A percentile compares a stretch with the other conserved stretches of the same genome.
Evolutionary conservation across 2,113 vertebrate species (phyloP).

Genomic region (Otocyon megalotis): DNA sequence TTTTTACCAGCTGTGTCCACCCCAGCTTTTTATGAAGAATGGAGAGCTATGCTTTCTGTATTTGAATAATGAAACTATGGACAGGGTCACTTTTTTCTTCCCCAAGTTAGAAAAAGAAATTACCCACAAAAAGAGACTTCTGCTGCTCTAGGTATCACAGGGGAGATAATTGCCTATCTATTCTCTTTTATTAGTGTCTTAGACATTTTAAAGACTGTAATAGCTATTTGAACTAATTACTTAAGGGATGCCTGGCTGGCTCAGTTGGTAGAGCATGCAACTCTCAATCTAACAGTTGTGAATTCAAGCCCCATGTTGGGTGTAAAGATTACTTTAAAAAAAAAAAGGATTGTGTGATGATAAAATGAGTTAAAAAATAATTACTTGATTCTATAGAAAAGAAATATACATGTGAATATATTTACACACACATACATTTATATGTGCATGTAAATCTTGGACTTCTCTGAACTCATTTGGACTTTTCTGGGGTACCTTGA

Average conservation of each 20-base stretch:
- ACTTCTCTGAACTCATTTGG: neutral
- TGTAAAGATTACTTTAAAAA: neutral
- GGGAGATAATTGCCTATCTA: neutral
- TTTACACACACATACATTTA: neutral
- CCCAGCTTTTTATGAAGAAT: constrained; percentile 43
- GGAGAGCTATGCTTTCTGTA: constrained; percentile 56
- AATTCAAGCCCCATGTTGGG: neutral
- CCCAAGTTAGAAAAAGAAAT: constrained; percentile 9
- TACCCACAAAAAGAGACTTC: neutral
- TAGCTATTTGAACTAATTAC: constrained; percentile 36
- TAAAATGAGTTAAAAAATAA: neutral
- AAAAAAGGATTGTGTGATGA: neutral
- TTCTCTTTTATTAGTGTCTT: constrained; percentile 25
- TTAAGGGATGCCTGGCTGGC: neutral
- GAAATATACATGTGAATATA: neutral
- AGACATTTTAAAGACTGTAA: constrained; percentile 35
- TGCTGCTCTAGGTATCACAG: neutral
- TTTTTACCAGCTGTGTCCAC: constrained; percentile 58
- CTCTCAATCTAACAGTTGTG: neutral
- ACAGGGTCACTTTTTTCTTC: neutral
- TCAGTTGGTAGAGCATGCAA: neutral
- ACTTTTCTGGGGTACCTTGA: neutral
- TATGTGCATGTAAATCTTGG: neutral
- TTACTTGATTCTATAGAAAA: neutral
- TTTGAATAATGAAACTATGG: constrained; percentile 52